Base-by-base conservation (phyloP, 2,113 vertebrate genomes). In the Clinocottus analis region DNA sequence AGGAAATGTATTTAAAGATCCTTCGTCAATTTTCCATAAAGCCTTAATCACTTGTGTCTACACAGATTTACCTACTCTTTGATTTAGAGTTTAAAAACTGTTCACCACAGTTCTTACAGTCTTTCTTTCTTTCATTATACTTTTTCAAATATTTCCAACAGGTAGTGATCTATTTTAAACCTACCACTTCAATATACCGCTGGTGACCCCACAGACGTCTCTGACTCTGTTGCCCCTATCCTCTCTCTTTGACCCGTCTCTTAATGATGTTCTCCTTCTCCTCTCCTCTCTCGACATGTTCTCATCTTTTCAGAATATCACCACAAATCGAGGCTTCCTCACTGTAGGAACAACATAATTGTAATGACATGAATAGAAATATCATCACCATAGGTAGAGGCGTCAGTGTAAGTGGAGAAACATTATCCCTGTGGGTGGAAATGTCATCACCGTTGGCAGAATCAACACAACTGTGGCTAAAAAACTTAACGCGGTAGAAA, bases 361-460 rank as follows among this genome's bases (percentile, higher is more conserved):
- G 41, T 74, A 37, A 65, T 78, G 68, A 75, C 68, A 83, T 63
- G 62, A 59, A 51, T 13, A 35, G 55, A 90, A 87, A 87, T 78
- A 74, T 88, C 79, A 75, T 61, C 66, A 59, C 62, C 39, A 25
- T 76, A 86, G 87, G 80, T 72, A 79, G 80, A 79, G n/a, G 33
- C 64, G 47, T 67, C 43, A 70, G 21, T 21, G 31, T 58, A 77
- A 71, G 62, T 39, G 37, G 51, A 69, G 68, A 81, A 71, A 65
- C 79, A 83, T 86, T 51, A 58, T 76, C 67, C 63, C 43, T 35
- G 82, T 84, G 63, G 84, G 80, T 79, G 60, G 58, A 85, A 90
- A 85, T 87, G 87, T 86, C 83, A 85, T 64, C 59, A 14, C 56
- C 0, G 17, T 60, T 66, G 68, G 63, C 33, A 72, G 45, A 84